Evolutionary conservation across 2,888 invertebrate genomes (phyloP).

Genomic region (Gisinianus flammeolus): DNA sequence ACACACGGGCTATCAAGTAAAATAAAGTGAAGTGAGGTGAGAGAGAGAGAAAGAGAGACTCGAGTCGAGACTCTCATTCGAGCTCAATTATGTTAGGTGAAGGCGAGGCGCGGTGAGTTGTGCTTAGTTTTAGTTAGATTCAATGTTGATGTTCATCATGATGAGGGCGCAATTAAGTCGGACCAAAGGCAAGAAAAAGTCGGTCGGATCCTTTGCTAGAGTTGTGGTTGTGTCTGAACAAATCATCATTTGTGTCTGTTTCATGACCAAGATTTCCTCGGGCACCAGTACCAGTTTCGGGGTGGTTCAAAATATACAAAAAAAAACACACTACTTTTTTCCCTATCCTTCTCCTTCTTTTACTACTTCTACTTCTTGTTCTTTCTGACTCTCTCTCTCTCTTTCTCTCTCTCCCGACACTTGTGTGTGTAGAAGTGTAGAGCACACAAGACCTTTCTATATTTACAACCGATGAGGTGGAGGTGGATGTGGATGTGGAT

Average conservation of each 20-base stretch:
- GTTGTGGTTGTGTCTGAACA: slow-evolving; percentile 54
- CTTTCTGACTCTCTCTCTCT: background rate
- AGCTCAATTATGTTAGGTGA: slow-evolving; percentile 26
- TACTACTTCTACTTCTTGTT: background rate
- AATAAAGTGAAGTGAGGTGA: background rate
- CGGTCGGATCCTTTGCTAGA: slow-evolving; percentile 42
- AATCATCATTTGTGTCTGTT: slow-evolving; percentile 58
- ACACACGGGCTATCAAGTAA: too few species aligned
- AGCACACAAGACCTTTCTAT: slow-evolving; percentile 28
- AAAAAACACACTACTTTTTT: too few species aligned
- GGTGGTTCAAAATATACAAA: slow-evolving; percentile 23
- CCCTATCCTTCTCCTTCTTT: too few species aligned
- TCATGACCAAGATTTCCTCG: slow-evolving; percentile 26
- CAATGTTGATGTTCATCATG: slow-evolving; percentile 44
- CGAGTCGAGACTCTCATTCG: too few species aligned
- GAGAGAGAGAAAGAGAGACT: slow-evolving; percentile 1
- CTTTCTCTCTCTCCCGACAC: background rate
- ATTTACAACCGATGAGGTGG: slow-evolving; percentile 42
- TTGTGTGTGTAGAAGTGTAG: background rate
- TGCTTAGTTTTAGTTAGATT: slow-evolving; percentile 31
- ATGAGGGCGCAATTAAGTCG: slow-evolving; percentile 51
- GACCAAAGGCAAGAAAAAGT: slow-evolving; percentile 40
- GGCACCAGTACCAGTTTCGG: slow-evolving; percentile 31
- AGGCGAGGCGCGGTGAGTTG: slow-evolving; percentile 25
- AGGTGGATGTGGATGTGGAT: too few species aligned